These are phyloP conservation scores for Micropoecilia bifurca DNA, from an alignment of 2,797 vertebrate genomes.

Conservation along the genomic window DNA sequence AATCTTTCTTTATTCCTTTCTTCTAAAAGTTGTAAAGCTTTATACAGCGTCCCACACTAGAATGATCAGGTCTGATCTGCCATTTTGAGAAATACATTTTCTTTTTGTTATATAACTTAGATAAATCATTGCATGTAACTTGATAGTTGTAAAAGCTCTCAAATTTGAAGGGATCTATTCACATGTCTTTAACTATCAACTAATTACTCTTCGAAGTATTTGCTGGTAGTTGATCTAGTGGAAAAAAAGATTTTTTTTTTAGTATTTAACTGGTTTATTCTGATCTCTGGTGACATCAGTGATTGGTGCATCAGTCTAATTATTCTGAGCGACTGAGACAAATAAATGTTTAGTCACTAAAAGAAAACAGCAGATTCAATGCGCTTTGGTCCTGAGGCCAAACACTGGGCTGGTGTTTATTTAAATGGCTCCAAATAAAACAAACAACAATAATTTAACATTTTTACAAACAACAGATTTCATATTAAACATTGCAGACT, in stretches of 20 bases:
- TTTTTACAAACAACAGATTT: background rate
- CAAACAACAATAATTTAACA: no score
- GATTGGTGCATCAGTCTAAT: slow-evolving; percentile 2
- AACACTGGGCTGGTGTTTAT: background rate
- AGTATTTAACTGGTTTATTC: background rate
- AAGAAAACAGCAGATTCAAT: background rate
- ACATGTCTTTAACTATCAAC: background rate
- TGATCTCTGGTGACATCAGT: background rate
- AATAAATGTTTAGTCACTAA: no score
- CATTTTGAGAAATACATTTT: background rate
- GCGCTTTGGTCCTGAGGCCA: background rate
- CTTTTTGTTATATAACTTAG: background rate
- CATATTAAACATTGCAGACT: background rate
- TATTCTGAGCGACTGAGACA: background rate
- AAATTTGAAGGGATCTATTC: background rate
- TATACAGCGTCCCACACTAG: background rate
- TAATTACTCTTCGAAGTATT: background rate
- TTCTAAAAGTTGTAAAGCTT: background rate
- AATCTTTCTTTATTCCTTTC: background rate
- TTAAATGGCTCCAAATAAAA: background rate
- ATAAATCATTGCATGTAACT: background rate
- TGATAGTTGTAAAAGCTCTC: background rate
- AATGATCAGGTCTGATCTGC: background rate
- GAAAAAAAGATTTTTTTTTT: background rate
- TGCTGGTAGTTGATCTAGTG: background rate